These are phyloP conservation scores for Argentina silus DNA, from an alignment of 2,797 vertebrate genomes.

Conservation along the genomic window DNA sequence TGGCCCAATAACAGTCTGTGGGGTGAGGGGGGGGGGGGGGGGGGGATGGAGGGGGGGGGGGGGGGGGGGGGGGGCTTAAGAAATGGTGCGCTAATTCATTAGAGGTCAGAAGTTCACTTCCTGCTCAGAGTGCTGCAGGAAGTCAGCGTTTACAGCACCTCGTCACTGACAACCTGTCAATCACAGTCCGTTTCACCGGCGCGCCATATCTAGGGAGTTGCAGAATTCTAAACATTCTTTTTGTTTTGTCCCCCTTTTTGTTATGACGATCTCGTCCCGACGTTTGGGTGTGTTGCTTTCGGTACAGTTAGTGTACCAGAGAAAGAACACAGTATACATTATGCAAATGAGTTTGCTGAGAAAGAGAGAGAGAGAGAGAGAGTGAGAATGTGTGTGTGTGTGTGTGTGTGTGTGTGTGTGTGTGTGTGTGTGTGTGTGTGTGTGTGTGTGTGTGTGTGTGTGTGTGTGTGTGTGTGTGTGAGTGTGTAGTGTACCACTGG, in stretches of 20 bases:
- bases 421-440: constrained; percentile 7
- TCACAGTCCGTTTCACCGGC: constrained; percentile 60
- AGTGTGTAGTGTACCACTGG: neutral
- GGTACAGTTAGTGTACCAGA: no score
- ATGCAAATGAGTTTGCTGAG: neutral
- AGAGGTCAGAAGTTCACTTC: constrained; percentile 74
- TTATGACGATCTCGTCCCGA: constrained; percentile 1
- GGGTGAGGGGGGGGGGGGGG: constrained; percentile 20
- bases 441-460: constrained; percentile 16
- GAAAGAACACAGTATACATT: no score
- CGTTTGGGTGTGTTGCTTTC: no score
- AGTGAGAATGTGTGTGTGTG: neutral
- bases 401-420: neutral
- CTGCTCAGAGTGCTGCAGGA: constrained; percentile 67
- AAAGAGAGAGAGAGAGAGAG: no score
- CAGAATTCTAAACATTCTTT: constrained; percentile 65
- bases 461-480: constrained; percentile 2
- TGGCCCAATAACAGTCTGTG: no score
- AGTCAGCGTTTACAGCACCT: constrained; percentile 73
- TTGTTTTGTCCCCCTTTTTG: constrained; percentile 13
- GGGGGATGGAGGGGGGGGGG: constrained; percentile 18
- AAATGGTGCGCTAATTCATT: constrained; percentile 52
- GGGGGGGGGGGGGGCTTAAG: constrained; percentile 31
- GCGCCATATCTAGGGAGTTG: constrained; percentile 57
- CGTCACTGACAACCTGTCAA: constrained; percentile 73